Percentiles rank a stretch among this genome's conserved stretches.
Conservation (phyloP, 53 echinoderm and acorn worm genomes). For the Stichopus horrens region DNA sequence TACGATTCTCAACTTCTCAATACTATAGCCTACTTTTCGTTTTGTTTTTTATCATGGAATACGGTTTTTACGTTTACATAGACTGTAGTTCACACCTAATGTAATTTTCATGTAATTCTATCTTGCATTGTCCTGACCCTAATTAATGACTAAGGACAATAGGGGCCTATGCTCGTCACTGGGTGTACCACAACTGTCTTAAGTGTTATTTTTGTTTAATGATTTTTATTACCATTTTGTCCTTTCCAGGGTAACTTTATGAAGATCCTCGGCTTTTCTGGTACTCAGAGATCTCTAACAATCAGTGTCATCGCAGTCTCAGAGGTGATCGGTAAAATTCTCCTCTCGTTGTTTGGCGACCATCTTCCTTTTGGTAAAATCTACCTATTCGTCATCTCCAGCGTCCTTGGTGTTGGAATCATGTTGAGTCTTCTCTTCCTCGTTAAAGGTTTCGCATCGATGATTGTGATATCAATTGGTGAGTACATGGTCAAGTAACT, state of each 20-base stretch:
- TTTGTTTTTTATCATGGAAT: too few relatives aligned
- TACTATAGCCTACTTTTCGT: too few relatives aligned
- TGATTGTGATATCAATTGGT: conserved; percentile 58
- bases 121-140: too few relatives aligned
- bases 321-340: conserved; percentile 70
- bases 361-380: conserved; percentile 82
- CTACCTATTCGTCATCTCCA: conserved; percentile 75
- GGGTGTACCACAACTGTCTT: background rate
- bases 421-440: conserved; percentile 68
- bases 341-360: conserved; percentile 69
- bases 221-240: background rate
- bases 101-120: too few relatives aligned
- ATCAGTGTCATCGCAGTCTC: conserved; percentile 79
- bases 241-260: conserved; percentile 79
- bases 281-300: conserved; percentile 66
- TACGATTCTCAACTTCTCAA: too few relatives aligned
- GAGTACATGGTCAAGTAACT: background rate
- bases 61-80: too few relatives aligned
- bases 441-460: conserved; percentile 56
- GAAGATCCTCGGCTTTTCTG: conserved; percentile 72
- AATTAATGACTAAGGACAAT: too few relatives aligned
- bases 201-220: background rate
- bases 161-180: background rate
- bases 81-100: too few relatives aligned
- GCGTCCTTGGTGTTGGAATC: conserved; percentile 64